Evolutionary conservation across 2,113 vertebrate species (phyloP).

Genomic region (Aleadryas rufinucha): DNA sequence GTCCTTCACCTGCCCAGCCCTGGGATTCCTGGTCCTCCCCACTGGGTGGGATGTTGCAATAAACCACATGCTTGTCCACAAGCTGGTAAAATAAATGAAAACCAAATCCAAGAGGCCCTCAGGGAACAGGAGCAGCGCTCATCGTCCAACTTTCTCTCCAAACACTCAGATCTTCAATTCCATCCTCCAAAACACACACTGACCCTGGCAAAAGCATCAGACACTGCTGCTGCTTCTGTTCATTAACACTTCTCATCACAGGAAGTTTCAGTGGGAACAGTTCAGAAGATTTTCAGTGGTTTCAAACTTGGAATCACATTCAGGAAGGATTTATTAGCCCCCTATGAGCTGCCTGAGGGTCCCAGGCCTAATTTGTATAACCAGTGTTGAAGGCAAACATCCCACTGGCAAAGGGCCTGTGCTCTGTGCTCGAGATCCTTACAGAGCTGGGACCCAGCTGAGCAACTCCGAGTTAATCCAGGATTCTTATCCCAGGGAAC

Average conservation of each 20-base stretch:
- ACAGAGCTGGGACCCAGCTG: not conserved
- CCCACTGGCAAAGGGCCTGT: not conserved
- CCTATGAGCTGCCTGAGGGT: fast-evolving
- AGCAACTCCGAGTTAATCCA: not conserved
- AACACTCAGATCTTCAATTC: not conserved
- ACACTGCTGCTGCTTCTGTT: not conserved
- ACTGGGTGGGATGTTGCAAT: not conserved
- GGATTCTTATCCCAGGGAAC: not conserved
- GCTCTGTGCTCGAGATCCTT: not conserved
- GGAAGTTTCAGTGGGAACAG: not conserved
- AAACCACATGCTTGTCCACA: fast-evolving
- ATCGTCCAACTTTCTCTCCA: not conserved
- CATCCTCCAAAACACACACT: not conserved
- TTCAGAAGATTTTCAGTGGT: not conserved
- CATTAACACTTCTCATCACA: too few relatives aligned
- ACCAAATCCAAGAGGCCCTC: not conserved
- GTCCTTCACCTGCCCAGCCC: not conserved
- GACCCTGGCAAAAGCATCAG: not conserved
- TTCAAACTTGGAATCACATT: not conserved
- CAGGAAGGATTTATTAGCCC: not conserved
- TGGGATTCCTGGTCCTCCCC: not conserved
- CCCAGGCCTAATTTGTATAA: too few relatives aligned
- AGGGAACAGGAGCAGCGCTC: not conserved
- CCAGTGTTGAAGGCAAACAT: not conserved
- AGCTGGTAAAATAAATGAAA: not conserved